Evolutionary conservation across 1,140 invertebrate species (phyloP).

Genomic region (Drosophila subobscura): DNA sequence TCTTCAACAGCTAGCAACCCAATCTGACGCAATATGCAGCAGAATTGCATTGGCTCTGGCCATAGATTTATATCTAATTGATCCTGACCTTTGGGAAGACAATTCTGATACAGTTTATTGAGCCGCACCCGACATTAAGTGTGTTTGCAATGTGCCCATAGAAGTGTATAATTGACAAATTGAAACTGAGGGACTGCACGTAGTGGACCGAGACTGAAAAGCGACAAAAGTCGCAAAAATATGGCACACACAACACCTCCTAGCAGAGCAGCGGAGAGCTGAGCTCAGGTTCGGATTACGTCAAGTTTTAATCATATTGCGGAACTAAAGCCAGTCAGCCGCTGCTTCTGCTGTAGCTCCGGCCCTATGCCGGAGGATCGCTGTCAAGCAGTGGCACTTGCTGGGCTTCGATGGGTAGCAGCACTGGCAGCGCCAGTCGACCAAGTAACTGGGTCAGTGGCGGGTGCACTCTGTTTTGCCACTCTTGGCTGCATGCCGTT

Average conservation of each 20-base stretch:
- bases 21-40: slow-evolving; percentile 39
- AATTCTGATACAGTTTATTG: slow-evolving; percentile 9
- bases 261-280: slow-evolving; percentile 5
- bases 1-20: slow-evolving; percentile 19
- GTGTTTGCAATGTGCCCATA: slow-evolving; percentile 32
- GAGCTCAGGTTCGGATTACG: slow-evolving; percentile 61
- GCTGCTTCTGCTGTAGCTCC: slow-evolving; percentile 16
- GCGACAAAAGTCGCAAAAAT: slow-evolving; percentile 41
- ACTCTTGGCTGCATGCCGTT: slow-evolving; percentile 11
- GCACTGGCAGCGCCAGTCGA: slow-evolving; percentile 24
- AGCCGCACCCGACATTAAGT: slow-evolving; percentile 22
- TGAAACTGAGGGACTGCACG: no score
- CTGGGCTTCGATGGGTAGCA: slow-evolving; percentile 37
- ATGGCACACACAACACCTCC: slow-evolving; percentile 52
- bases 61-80: slow-evolving; percentile 1
- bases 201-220: slow-evolving; percentile 32
- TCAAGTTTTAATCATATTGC: slow-evolving; percentile 76
- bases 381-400: slow-evolving; percentile 63
- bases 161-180: slow-evolving; percentile 47
- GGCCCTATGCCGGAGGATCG: slow-evolving; percentile 52
- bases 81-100: slow-evolving; percentile 23
- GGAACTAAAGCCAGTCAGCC: slow-evolving; percentile 63
- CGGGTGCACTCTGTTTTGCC: slow-evolving; percentile 52
- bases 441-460: slow-evolving; percentile 73
- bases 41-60: slow-evolving; percentile 19